Evolutionary conservation across 1,140 invertebrate species (phyloP).

Genomic region (Macrocentrus cingulum): DNA sequence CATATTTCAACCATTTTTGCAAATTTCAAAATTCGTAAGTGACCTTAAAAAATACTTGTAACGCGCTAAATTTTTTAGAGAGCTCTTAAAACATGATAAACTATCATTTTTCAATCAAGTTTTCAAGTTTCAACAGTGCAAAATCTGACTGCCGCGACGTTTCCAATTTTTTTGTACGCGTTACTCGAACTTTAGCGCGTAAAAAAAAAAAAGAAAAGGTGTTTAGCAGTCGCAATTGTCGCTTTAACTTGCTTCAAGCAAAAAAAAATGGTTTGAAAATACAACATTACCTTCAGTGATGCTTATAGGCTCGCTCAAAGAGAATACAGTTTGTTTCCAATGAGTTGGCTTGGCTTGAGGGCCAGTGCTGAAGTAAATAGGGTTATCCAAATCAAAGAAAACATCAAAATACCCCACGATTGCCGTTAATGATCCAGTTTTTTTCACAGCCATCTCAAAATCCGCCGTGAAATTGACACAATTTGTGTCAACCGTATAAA

Average conservation of each 20-base stretch:
- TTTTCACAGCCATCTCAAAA: slow-evolving; percentile 73
- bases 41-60: too few species aligned
- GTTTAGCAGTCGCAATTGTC: too few species aligned
- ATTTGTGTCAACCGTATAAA: slow-evolving; percentile 78
- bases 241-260: not conserved
- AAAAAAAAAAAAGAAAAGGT: too few species aligned
- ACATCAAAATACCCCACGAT: slow-evolving; percentile 93
- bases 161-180: too few species aligned
- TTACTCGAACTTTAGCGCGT: too few species aligned
- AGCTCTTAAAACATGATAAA: too few species aligned
- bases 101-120: not conserved
- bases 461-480: slow-evolving; percentile 80
- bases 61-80: too few species aligned
- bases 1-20: too few species aligned
- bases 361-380: slow-evolving; percentile 72
- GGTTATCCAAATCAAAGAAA: slow-evolving; percentile 76
- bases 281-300: slow-evolving; percentile 68
- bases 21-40: too few species aligned
- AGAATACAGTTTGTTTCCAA: slow-evolving; percentile 98
- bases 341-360: slow-evolving; percentile 80
- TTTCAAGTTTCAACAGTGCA: not conserved
- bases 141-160: too few species aligned
- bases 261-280: not conserved
- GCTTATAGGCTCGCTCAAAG: slow-evolving; percentile 72
- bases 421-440: slow-evolving; percentile 79